Evolutionary conservation across 2,888 invertebrate genomes (phyloP).

Genomic region (Pseudococcus longispinus): DNA sequence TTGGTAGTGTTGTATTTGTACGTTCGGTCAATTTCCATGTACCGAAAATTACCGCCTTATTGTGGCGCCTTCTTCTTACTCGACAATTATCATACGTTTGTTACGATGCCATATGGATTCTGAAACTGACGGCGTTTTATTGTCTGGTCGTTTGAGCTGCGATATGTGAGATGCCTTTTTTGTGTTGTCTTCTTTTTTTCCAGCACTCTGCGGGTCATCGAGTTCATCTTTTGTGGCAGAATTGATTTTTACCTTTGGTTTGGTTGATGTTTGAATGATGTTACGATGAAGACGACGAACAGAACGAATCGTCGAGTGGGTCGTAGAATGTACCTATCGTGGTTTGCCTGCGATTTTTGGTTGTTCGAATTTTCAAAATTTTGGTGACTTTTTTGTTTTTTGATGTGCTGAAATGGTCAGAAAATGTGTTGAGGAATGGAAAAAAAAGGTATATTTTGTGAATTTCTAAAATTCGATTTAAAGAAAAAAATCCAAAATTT

Average conservation of each 20-base stretch:
- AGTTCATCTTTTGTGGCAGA: not conserved
- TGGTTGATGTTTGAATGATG: not conserved
- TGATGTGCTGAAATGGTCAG: no score
- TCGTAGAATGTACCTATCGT: not conserved
- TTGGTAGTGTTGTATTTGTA: constrained; percentile 16
- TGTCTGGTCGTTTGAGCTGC: not conserved
- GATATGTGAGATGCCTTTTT: not conserved
- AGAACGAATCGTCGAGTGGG: not conserved
- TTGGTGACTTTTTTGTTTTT: no score
- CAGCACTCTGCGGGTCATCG: not conserved
- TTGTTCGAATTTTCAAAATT: no score
- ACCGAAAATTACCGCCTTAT: not conserved
- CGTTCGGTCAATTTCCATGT: constrained; percentile 4
- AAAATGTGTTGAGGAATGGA: no score
- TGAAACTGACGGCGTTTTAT: not conserved
- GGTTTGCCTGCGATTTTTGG: no score
- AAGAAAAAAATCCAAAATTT: no score
- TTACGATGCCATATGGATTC: not conserved
- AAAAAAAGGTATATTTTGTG: no score
- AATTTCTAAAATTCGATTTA: no score
- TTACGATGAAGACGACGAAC: not conserved
- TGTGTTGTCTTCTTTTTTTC: not conserved
- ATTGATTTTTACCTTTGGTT: not conserved
- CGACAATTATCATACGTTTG: not conserved
- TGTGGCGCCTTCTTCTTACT: constrained; percentile 7